A percentile compares a stretch with the other conserved stretches of the same genome.
Evolutionary conservation across 2,888 invertebrate genomes (phyloP).

Genomic region (Byasa hedistus): DNA sequence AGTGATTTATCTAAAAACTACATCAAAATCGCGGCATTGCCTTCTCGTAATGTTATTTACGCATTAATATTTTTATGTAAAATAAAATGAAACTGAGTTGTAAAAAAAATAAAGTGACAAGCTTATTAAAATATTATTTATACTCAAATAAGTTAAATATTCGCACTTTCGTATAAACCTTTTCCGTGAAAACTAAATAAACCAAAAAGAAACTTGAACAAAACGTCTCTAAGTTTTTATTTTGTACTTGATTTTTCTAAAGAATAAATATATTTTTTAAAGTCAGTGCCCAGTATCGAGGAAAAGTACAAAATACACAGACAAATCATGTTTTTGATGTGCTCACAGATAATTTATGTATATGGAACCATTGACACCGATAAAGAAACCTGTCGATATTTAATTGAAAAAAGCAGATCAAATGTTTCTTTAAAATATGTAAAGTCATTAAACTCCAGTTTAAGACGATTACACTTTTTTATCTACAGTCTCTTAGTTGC

Average conservation of each 20-base stretch:
- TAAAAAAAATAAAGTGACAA: neutral
- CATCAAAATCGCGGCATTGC: neutral
- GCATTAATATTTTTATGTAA: neutral
- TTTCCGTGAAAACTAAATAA: no score
- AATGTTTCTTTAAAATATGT: neutral
- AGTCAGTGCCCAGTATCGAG: no score
- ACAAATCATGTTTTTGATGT: neutral
- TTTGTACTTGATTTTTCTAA: no score
- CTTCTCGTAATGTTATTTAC: neutral
- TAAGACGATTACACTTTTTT: neutral
- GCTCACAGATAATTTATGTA: neutral
- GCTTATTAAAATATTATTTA: no score
- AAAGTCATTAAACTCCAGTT: neutral
- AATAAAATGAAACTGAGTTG: neutral
- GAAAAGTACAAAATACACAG: neutral
- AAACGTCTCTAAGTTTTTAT: no score
- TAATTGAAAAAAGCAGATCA: neutral
- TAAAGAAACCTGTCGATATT: neutral
- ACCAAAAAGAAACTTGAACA: no score
- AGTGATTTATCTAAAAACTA: neutral
- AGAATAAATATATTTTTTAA: no score
- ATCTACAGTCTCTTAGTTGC: no score
- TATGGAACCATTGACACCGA: neutral
- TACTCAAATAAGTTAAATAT: no score
- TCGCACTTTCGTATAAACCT: no score